Evolutionary conservation across 1,140 invertebrate genomes (phyloP).

Genomic region (Caerostris darwini): DNA sequence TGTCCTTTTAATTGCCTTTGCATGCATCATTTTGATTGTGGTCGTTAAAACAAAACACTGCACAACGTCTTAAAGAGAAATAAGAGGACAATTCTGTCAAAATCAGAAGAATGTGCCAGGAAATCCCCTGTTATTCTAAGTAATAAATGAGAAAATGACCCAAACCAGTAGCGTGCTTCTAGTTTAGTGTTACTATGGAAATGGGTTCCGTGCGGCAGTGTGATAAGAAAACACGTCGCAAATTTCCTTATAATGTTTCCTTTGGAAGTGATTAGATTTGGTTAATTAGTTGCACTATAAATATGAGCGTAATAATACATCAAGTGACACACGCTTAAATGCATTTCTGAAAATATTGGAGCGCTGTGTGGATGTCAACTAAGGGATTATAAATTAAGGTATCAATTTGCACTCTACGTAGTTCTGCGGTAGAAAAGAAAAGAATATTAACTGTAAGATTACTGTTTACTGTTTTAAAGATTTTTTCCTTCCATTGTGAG

Average conservation of each 20-base stretch:
- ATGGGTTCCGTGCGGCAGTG: slow-evolving; percentile 40
- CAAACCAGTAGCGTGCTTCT: slow-evolving; percentile 11
- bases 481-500: neutral
- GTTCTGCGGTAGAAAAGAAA: neutral
- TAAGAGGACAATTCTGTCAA: neutral
- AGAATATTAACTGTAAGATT: neutral
- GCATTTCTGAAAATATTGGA: slow-evolving; percentile 6
- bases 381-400: neutral
- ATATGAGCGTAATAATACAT: slow-evolving; percentile 25
- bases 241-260: slow-evolving; percentile 68
- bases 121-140: neutral
- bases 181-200: slow-evolving; percentile 52
- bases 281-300: slow-evolving; percentile 59
- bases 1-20: neutral
- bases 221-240: slow-evolving; percentile 63
- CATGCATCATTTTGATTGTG: neutral
- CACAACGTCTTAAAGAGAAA: neutral
- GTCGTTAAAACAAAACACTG: neutral
- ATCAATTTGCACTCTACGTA: neutral
- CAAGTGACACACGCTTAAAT: neutral
- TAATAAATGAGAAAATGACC: slow-evolving; percentile 19
- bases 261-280: slow-evolving; percentile 62
- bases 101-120: neutral
- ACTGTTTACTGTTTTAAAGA: neutral
- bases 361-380: neutral